phyloP scores from a whole-genome alignment of 2,797 vertebrate genomes.

The Megalops cyprinoides region DNA sequence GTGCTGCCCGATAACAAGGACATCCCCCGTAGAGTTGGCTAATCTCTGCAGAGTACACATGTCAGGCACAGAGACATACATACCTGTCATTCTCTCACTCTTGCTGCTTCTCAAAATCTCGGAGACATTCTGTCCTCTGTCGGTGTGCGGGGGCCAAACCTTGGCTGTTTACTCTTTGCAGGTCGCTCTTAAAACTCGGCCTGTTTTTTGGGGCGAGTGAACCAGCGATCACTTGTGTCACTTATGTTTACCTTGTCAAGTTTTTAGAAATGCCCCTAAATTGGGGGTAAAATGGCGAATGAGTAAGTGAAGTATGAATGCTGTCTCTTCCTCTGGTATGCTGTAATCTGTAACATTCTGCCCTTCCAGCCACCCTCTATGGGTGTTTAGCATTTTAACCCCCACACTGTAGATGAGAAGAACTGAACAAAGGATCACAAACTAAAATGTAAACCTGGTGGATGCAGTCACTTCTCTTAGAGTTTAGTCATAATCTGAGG shows the following conservation, averaged over 20 bases:
- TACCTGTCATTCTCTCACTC: conserved; percentile 23
- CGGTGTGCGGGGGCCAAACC: not conserved
- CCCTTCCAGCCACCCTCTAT: not conserved
- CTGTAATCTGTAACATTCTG: not conserved
- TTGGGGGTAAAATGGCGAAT: not conserved
- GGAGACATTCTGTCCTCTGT: not conserved
- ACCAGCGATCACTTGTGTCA: no score
- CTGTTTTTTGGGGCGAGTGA: no score
- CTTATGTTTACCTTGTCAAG: no score
- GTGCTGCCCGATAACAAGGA: conserved; percentile 41
- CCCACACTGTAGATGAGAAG: not conserved
- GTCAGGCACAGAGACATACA: conserved; percentile 33
- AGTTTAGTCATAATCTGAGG: no score
- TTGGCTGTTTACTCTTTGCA: not conserved
- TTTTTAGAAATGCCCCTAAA: not conserved
- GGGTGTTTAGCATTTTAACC: not conserved
- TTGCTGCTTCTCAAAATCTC: conserved; percentile 30
- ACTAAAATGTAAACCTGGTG: no score
- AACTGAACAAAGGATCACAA: not conserved
- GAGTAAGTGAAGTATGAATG: not conserved
- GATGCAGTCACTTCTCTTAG: no score
- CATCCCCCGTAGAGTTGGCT: conserved; percentile 38
- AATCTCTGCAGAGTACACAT: conserved; percentile 31
- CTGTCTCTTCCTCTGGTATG: not conserved
- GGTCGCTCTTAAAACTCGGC: not conserved